A percentile compares a stretch with the other conserved stretches of the same genome.
These are phyloP conservation scores for Malaclemys terrapin DNA, from an alignment of 2,113 vertebrate genomes.

Conservation along the genomic window DNA sequence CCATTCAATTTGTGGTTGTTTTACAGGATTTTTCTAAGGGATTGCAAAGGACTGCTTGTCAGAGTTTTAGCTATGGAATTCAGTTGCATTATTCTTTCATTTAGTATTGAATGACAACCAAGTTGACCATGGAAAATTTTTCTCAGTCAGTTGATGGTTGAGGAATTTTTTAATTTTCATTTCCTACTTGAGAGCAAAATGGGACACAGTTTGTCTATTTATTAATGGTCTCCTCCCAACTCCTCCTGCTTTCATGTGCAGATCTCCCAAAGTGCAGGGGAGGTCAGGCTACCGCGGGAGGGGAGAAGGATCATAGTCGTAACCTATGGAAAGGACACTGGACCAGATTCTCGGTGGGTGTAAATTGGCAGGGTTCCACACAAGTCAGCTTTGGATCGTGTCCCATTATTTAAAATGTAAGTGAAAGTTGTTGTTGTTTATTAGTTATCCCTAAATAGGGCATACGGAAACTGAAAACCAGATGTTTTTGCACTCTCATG, in stretches of 20 bases:
- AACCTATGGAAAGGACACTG: neutral
- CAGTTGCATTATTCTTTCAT: neutral
- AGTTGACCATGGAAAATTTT: neutral
- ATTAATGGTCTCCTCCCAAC: accelerated
- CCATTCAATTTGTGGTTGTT: neutral
- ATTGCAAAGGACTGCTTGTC: neutral
- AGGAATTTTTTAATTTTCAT: neutral
- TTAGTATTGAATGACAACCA: neutral
- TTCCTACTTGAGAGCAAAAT: neutral
- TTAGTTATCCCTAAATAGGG: neutral
- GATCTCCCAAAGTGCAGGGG: accelerated
- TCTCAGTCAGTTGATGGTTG: neutral
- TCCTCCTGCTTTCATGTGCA: neutral
- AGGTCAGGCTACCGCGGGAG: neutral
- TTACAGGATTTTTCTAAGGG: neutral
- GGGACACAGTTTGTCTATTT: neutral
- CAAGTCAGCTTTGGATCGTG: neutral
- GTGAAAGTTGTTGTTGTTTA: neutral
- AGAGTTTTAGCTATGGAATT: neutral
- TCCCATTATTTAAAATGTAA: neutral
- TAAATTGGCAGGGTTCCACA: neutral
- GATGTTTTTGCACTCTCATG: neutral
- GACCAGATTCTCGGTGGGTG: neutral
- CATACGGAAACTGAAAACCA: neutral
- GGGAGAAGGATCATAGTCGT: neutral